phyloP scores from a whole-genome alignment of 2,888 invertebrate species.

The Pteria penguin region DNA sequence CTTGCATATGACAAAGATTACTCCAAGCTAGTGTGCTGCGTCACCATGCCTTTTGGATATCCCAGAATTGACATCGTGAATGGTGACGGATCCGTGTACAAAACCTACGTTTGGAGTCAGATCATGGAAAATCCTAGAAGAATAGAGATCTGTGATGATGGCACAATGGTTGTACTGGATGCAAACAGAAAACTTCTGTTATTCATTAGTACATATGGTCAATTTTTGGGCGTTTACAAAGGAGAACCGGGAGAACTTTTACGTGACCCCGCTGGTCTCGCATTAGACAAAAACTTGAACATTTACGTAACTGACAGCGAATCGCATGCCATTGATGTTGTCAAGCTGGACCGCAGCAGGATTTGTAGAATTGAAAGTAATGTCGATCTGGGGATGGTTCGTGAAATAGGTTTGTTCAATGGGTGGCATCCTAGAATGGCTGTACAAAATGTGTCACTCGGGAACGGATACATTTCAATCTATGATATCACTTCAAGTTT shows the following conservation, averaged over 20 bases:
- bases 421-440: not conserved
- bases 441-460: not conserved
- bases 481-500: not conserved
- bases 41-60: conserved; percentile 54
- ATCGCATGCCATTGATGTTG: conserved; percentile 12
- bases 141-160: conserved; percentile 49
- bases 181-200: conserved; percentile 56
- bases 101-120: conserved; percentile 13
- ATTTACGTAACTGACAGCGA: conserved; percentile 23
- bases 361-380: not conserved
- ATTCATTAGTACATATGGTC: conserved; percentile 49
- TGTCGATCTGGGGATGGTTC: not conserved
- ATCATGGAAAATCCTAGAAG: conserved; percentile 56
- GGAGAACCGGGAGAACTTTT: conserved; percentile 46
- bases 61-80: conserved; percentile 50
- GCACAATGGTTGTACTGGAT: conserved; percentile 54
- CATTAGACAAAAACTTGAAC: conserved; percentile 21
- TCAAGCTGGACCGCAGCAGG: not conserved
- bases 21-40: conserved; percentile 50
- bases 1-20: conserved; percentile 15
- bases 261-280: conserved; percentile 49
- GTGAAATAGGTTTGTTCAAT: not conserved
- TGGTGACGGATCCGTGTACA: conserved; percentile 15
- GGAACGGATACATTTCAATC: conserved; percentile 6
- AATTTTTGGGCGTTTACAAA: conserved; percentile 46